Evolutionary conservation across 2,888 invertebrate genomes (phyloP).

Genomic region (Hemaris fuciformis): DNA sequence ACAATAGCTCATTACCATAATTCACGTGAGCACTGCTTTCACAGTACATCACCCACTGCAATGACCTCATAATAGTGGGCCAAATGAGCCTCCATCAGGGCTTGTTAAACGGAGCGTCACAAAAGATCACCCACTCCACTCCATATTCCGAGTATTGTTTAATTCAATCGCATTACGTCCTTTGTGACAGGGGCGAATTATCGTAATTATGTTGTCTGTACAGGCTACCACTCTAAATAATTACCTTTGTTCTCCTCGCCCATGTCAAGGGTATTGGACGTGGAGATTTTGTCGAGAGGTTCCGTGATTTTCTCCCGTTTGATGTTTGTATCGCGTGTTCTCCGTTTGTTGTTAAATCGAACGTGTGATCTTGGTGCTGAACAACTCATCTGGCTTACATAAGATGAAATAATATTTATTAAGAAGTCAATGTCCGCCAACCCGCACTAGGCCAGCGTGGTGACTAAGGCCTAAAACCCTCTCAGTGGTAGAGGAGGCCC

Average conservation of each 20-base stretch:
- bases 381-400: too few species aligned
- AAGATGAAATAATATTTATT: too few species aligned
- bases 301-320: neutral
- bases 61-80: neutral
- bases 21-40: neutral
- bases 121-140: neutral
- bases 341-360: neutral
- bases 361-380: neutral
- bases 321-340: neutral
- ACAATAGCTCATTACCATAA: neutral
- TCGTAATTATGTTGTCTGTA: constrained; percentile 13
- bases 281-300: neutral
- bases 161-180: constrained; percentile 37
- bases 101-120: neutral
- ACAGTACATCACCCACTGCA: neutral
- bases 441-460: too few species aligned
- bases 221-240: constrained; percentile 10
- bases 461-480: too few species aligned
- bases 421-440: too few species aligned
- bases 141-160: constrained; percentile 29
- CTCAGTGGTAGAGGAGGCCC: too few species aligned
- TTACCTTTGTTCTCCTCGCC: neutral
- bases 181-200: constrained; percentile 3
- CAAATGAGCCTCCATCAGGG: neutral
- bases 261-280: neutral